Evolutionary conservation across 2,888 invertebrate genomes (phyloP).

Genomic region (Formica aserva): DNA sequence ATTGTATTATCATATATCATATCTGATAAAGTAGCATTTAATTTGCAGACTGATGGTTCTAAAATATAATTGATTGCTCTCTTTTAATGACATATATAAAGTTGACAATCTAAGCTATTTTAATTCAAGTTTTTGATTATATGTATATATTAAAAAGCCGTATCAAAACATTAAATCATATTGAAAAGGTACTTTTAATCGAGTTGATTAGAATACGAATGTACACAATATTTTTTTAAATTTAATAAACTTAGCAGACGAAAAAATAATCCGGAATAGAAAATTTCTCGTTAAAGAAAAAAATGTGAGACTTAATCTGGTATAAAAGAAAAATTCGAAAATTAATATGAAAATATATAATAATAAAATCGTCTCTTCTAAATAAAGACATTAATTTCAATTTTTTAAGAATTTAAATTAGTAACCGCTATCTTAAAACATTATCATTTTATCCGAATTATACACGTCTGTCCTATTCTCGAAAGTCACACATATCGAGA

Average conservation of each 20-base stretch:
- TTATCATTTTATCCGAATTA: background rate
- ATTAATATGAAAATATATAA: background rate
- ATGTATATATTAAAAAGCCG: background rate
- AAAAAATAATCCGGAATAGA: background rate
- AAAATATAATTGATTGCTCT: background rate
- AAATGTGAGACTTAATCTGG: background rate
- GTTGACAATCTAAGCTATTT: background rate
- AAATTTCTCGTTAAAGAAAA: background rate
- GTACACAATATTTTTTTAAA: background rate
- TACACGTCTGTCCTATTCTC: background rate
- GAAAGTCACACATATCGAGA: background rate
- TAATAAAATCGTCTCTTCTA: background rate
- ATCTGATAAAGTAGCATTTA: background rate
- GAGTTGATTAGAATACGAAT: background rate
- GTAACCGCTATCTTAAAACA: constrained; percentile 15
- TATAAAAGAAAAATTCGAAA: background rate
- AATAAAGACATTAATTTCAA: background rate
- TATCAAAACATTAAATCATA: background rate
- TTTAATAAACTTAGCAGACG: background rate
- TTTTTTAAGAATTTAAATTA: background rate
- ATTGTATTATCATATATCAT: background rate
- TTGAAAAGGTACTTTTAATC: background rate
- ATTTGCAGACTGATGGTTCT: background rate
- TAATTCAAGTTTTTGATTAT: background rate
- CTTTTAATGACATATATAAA: background rate